These are phyloP conservation scores for Drosophila bifasciata DNA, from an alignment of 1,140 invertebrate genomes.

Conservation along the genomic window DNA sequence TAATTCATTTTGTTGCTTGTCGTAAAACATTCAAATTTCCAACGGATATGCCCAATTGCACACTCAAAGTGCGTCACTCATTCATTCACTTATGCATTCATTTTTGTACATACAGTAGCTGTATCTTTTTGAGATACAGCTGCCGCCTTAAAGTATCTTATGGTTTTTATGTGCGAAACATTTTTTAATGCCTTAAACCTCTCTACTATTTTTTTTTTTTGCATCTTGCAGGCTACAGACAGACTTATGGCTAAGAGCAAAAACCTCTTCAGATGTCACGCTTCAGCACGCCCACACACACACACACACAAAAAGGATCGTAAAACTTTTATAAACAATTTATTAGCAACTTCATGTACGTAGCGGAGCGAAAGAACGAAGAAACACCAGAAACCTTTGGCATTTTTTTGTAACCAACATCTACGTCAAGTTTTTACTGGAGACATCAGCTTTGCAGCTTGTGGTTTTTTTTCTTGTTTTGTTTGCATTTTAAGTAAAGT, in stretches of 20 bases:
- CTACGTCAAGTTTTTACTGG: slow-evolving; percentile 13
- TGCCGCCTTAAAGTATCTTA: slow-evolving; percentile 52
- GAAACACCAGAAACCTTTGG: slow-evolving; percentile 2
- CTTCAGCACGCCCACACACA: slow-evolving; percentile 42
- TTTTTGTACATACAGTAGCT: no score
- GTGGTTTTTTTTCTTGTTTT: slow-evolving; percentile 2
- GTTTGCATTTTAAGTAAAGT: slow-evolving; percentile 42
- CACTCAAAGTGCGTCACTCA: slow-evolving; percentile 53
- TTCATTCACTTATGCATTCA: slow-evolving; percentile 35
- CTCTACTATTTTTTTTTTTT: slow-evolving; percentile 15
- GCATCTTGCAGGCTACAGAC: slow-evolving; percentile 57
- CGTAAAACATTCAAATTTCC: slow-evolving; percentile 33
- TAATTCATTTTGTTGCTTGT: slow-evolving; percentile 47
- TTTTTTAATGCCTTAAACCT: slow-evolving; percentile 18
- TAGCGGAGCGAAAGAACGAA: slow-evolving; percentile 8
- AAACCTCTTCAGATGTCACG: slow-evolving; percentile 47
- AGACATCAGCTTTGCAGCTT: slow-evolving; percentile 1
- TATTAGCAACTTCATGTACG: slow-evolving; percentile 30
- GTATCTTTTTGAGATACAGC: slow-evolving; percentile 9
- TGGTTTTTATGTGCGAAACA: slow-evolving; percentile 17
- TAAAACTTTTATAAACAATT: slow-evolving; percentile 51
- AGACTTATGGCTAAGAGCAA: slow-evolving; percentile 54
- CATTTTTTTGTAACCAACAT: slow-evolving; percentile 14
- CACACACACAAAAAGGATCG: slow-evolving; percentile 28
- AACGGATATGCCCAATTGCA: slow-evolving; percentile 71